Percentiles rank a stretch among this genome's conserved stretches.
These are phyloP conservation scores for Drosophila varians DNA, from an alignment of 1,140 invertebrate genomes.

Conservation along the genomic window DNA sequence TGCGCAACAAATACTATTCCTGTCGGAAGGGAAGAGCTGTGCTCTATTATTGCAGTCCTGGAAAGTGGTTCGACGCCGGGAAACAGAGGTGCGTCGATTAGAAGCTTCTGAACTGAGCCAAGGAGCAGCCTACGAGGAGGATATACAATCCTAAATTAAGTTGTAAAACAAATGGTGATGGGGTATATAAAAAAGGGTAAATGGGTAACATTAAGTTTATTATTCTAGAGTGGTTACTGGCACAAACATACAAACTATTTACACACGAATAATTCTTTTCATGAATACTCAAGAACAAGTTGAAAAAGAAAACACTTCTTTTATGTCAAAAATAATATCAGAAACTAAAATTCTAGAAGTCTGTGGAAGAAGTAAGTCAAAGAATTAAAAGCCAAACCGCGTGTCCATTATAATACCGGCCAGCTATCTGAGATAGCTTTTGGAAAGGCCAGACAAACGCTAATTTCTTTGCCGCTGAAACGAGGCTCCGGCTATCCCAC, in stretches of 20 bases:
- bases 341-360: no score
- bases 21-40: conserved; percentile 31
- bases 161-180: conserved; percentile 17
- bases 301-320: no score
- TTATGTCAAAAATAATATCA: no score
- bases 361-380: neutral
- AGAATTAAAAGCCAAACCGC: conserved; percentile 14
- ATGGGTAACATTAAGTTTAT: conserved; percentile 1
- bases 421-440: conserved; percentile 27
- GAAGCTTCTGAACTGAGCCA: conserved; percentile 7
- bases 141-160: neutral
- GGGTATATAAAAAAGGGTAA: conserved; percentile 11
- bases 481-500: conserved; percentile 11
- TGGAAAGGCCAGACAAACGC: conserved; percentile 28
- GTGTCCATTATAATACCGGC: conserved; percentile 27
- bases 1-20: conserved; percentile 52
- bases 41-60: conserved; percentile 46
- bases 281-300: neutral
- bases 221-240: conserved; percentile 24
- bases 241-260: conserved; percentile 7
- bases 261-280: neutral
- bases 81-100: conserved; percentile 30
- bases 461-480: conserved; percentile 47
- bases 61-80: conserved; percentile 47
- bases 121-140: neutral